phyloP scores from a whole-genome alignment of 2,113 vertebrate genomes.

The Beaufortia kweichowensis region DNA sequence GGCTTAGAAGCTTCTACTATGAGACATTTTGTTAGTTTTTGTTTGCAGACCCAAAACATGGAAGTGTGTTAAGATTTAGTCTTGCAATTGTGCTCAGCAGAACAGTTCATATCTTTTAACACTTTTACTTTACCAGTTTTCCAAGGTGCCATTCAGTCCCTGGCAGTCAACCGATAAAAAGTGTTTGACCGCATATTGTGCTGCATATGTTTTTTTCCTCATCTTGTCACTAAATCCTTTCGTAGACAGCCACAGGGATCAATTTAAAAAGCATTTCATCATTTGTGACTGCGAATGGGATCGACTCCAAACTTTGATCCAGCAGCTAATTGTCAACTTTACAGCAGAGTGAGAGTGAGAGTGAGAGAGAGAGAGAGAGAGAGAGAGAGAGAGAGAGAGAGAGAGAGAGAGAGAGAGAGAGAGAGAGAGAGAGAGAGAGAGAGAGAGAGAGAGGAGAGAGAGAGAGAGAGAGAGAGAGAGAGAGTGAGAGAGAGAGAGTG shows the following conservation, averaged over 20 bases:
- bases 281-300: constrained; percentile 50
- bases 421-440: neutral
- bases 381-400: neutral
- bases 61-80: neutral
- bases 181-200: constrained; percentile 24
- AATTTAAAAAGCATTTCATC: constrained; percentile 66
- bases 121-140: neutral
- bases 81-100: neutral
- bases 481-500: neutral
- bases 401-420: neutral
- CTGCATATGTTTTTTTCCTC: constrained; percentile 31
- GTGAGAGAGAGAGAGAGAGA: neutral
- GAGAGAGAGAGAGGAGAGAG: neutral
- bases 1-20: too few relatives aligned
- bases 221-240: constrained; percentile 48
- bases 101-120: neutral
- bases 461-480: neutral
- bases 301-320: constrained; percentile 57
- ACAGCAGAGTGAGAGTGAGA: constrained; percentile 31
- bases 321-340: constrained; percentile 47
- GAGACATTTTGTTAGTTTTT: neutral
- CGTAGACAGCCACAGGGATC: constrained; percentile 44
- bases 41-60: neutral
- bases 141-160: constrained; percentile 37
- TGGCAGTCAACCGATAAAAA: neutral